Evolutionary conservation across 2,888 invertebrate species (phyloP), one percentile per base, ranked within the genome.

Genomic region (Thymelicus lineola): DNA sequence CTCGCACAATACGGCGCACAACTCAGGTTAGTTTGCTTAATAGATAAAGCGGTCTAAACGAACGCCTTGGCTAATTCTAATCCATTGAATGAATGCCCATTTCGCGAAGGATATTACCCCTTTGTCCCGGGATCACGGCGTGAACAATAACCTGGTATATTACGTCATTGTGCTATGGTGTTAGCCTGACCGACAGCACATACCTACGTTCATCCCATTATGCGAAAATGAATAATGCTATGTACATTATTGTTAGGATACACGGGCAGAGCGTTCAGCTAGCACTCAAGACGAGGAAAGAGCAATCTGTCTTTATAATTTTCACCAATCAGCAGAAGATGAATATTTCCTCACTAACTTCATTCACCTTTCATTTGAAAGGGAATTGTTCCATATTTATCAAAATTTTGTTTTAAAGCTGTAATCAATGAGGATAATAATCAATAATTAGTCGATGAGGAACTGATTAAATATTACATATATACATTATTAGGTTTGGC

Each of bases 201-300:
- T 90, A 89, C 90, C 88, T 89, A 90, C 88, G 87, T 89, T 86
- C 89, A 86, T 87, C 85, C 89, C 83, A 88, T 91, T 91, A 90
- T 90, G 84, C 84, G 85, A 87, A 89, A 88, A 85, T 90, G 88
- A 89, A 88, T 87, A 86, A 86, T 80, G 82, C 76, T 82, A 80
- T 81, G 55, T 82, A 76, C 76, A 72, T 53, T 53, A 53, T 53
- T 72, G 15, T 1, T 15, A 72, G 42, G 77, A 85, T 78, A 82
- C 69, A 87, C 80, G 68, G 82, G 0, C 3, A 3, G 0, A 0
- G 3, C 46, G 6, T 67, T 62, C 12, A 48, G 42, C 28, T 10
- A 35, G 58, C 48, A 10, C 20, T 59, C 53, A 12, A 3, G 14
- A 55, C 20, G 6, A 1, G 10, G 42, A 12, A 28, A 28, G 3